These are phyloP conservation scores for Trichogramma evanescens DNA, from an alignment of 2,888 invertebrate genomes.

Conservation along the genomic window DNA sequence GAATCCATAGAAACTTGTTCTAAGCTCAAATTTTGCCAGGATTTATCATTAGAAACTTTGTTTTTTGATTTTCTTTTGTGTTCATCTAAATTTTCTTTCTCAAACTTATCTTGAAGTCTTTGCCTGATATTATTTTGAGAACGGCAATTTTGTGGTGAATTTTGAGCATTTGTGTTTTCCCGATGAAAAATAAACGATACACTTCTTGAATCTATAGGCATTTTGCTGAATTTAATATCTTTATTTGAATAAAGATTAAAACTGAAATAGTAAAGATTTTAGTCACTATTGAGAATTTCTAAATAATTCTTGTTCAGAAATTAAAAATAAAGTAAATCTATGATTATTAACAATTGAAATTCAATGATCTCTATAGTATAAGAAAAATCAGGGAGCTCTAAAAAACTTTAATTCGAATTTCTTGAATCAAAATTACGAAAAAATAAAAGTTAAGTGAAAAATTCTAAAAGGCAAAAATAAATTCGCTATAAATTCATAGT, in stretches of 20 bases:
- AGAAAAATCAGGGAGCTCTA: too few species aligned
- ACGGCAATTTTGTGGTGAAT: constrained; percentile 30
- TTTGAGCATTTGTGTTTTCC: constrained; percentile 31
- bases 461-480: too few species aligned
- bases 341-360: too few species aligned
- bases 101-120: constrained; percentile 43
- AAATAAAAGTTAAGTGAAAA: too few species aligned
- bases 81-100: constrained; percentile 31
- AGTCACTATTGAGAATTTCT: too few species aligned
- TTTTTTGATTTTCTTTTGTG: constrained; percentile 28
- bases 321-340: too few species aligned
- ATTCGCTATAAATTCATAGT: too few species aligned
- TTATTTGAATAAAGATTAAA: background rate
- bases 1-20: constrained; percentile 54
- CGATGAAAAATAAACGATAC: constrained; percentile 45
- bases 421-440: too few species aligned
- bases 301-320: too few species aligned
- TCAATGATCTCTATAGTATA: too few species aligned
- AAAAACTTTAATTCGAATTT: too few species aligned
- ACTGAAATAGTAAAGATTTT: too few species aligned
- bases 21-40: constrained; percentile 41
- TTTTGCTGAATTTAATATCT: constrained; percentile 15
- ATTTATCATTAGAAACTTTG: constrained; percentile 28
- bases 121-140: constrained; percentile 35
- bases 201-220: constrained; percentile 45